These are phyloP conservation scores for Gymnocheta viridis DNA, from an alignment of 2,888 invertebrate genomes.

Conservation along the genomic window DNA sequence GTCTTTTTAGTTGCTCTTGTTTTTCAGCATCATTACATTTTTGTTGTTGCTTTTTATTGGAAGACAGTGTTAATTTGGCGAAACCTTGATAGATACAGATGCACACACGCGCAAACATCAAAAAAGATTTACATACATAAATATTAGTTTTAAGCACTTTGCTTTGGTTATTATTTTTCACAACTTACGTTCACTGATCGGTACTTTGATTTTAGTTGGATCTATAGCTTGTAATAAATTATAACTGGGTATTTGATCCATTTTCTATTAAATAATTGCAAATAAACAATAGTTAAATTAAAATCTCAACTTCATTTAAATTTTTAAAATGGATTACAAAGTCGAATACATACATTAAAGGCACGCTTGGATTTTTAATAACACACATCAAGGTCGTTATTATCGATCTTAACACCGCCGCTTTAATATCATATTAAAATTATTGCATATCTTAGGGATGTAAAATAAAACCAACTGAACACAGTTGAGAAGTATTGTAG, in stretches of 20 bases:
- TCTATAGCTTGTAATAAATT: conserved; percentile 78
- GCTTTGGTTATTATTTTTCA: background rate
- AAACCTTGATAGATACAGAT: conserved; percentile 74
- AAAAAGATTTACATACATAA: background rate
- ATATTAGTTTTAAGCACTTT: background rate
- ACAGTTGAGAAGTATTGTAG: background rate
- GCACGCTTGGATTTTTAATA: background rate
- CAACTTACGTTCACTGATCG: conserved; percentile 76
- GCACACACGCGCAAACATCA: background rate
- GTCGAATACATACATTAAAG: background rate
- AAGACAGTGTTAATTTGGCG: conserved; percentile 80
- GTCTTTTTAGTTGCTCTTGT: background rate
- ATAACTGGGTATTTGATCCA: conserved; percentile 73
- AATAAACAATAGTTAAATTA: background rate
- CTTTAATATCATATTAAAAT: background rate
- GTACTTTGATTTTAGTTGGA: conserved; percentile 77
- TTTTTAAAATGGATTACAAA: conserved; percentile 17
- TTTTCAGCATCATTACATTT: background rate
- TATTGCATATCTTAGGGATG: conserved; percentile 16
- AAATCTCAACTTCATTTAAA: background rate
- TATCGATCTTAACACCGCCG: background rate
- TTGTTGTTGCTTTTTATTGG: conserved; percentile 74
- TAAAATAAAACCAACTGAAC: conserved; percentile 5
- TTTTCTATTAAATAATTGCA: conserved; percentile 2
- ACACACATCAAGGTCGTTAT: background rate